phyloP scores from a whole-genome alignment of 1,140 invertebrate species.

The Rhyzopertha dominica region DNA sequence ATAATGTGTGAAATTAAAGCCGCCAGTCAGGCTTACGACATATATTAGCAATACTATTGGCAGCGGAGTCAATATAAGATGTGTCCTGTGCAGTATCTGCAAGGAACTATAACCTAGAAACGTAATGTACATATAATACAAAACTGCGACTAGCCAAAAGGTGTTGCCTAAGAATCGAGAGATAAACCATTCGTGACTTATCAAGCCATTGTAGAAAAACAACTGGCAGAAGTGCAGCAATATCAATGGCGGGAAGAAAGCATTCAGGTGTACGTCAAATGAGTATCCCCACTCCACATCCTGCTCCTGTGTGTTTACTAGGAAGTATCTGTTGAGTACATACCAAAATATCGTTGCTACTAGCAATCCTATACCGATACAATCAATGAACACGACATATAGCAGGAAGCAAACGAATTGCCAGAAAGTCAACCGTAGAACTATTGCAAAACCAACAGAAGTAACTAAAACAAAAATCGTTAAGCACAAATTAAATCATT shows the following conservation, averaged over 20 bases:
- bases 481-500: conserved; percentile 1
- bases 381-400: conserved; percentile 93
- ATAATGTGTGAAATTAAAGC: conserved; percentile 67
- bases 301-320: conserved; percentile 60
- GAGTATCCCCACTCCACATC: conserved; percentile 98
- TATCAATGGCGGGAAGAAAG: conserved; percentile 92
- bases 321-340: conserved; percentile 82
- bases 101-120: conserved; percentile 96
- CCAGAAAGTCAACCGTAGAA: conserved; percentile 67
- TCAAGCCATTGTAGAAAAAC: conserved; percentile 79
- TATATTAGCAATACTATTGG: conserved; percentile 76
- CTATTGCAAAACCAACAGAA: conserved; percentile 83
- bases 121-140: conserved; percentile 96
- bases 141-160: conserved; percentile 85
- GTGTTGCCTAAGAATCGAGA: conserved; percentile 86
- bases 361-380: conserved; percentile 80
- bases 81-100: conserved; percentile 83
- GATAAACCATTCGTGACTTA: conserved; percentile 68
- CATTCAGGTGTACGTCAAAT: conserved; percentile 98
- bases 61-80: conserved; percentile 82
- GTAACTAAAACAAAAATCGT: conserved; percentile 63
- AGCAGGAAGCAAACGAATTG: conserved; percentile 84
- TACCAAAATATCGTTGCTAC: conserved; percentile 91
- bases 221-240: conserved; percentile 91
- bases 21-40: conserved; percentile 66